Conservation (phyloP, 2,113 vertebrate species). For the Acanthisitta chloris region DNA sequence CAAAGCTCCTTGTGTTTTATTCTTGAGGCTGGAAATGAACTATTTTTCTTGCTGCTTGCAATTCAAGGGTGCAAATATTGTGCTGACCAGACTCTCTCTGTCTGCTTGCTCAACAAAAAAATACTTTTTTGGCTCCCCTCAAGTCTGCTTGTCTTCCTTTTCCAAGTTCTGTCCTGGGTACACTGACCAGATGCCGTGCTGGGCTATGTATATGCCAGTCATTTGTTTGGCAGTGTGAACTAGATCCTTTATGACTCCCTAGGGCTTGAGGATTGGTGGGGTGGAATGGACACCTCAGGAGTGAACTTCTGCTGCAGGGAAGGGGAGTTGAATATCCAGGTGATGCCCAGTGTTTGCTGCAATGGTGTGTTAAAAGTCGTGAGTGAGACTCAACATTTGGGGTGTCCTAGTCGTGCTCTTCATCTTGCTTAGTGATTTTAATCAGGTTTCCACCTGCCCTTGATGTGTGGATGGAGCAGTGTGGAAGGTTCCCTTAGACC, state of each 20-base stretch:
- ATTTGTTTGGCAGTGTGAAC: background rate
- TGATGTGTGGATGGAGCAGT: background rate
- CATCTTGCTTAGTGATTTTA: background rate
- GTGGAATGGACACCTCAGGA: rapidly evolving
- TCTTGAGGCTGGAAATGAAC: background rate
- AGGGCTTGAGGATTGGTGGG: background rate
- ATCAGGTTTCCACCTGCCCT: background rate
- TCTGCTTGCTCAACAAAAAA: background rate
- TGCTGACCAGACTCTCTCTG: background rate
- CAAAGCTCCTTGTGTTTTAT: background rate
- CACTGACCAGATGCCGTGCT: background rate
- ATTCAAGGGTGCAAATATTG: background rate
- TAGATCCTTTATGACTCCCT: background rate
- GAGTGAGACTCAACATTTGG: background rate
- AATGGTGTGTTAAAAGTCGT: background rate
- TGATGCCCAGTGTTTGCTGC: background rate
- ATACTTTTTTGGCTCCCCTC: background rate
- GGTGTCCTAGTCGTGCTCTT: background rate
- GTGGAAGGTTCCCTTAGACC: background rate
- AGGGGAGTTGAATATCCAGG: background rate
- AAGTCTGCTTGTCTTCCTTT: background rate
- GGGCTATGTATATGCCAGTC: background rate
- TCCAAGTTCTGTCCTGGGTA: background rate
- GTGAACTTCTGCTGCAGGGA: background rate
- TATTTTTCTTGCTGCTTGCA: background rate